Evolutionary conservation across 2,113 vertebrate species (phyloP), one percentile per base, ranked within the genome.

Genomic region (Cyanoderma ruficeps): DNA sequence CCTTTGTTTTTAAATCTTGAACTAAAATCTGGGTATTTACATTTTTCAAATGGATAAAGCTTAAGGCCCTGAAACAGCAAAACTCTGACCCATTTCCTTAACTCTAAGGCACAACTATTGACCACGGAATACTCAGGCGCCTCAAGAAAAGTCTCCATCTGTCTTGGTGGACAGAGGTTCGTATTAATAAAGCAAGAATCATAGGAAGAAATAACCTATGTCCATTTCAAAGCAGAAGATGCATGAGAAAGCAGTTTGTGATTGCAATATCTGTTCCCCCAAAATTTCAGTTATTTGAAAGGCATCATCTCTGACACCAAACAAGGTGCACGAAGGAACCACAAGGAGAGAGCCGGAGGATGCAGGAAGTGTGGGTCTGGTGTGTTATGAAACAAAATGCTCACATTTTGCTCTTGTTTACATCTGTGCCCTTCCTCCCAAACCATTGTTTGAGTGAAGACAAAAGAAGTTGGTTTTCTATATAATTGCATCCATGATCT

Each of bases 371-470:
- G n/a, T 0, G 12, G 28, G 50, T 91, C 30, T 70, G 59, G 5
- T 55, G 47, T 60, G 52, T 89, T 94, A 90, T 13, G 31, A 71
- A 96, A 96, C 35, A 22, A 71, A 80, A 60, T 3, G 20, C 24
- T 52, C 56, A 12, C 55, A 89, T 86, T 96, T 80, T 96, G 76
- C 83, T 96, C 77, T 78, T 69, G 56, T 93, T 94, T 89, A 44
- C 91, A 76, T 94, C 24, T 56, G 10, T 53, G 74, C 23, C 69
- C 65, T 88, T 92, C 79, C 60, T 93, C 59, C 74, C 71, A 81
- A 88, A 64, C 79, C 76, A 88, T 89, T 97, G 95, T 95, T 80
- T 42, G 35, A 69, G 56, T 2, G 31, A 56, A 49, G 56, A 90
- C 55, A 77, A 90, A 76, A 55, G 55, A 35, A 55, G 31, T 1